Evolutionary conservation across 2,113 vertebrate genomes (phyloP).

Genomic region (Sinocyclocheilus anophthalmus): DNA sequence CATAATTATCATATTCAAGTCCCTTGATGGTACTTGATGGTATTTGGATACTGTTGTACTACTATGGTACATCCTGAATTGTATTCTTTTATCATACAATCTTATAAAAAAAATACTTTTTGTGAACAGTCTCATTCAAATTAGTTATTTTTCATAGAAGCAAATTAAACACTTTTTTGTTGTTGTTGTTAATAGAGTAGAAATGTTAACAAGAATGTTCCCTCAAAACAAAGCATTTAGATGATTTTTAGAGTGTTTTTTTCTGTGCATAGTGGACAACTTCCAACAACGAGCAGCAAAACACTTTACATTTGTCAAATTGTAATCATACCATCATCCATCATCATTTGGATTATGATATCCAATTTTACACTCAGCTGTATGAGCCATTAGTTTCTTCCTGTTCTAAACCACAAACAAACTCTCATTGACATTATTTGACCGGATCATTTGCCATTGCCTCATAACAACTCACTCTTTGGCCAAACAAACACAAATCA

Average conservation of each 20-base stretch:
- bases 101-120: neutral
- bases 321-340: conserved; percentile 2
- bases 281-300: conserved; percentile 13
- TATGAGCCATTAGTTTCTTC: neutral
- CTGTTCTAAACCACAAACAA: conserved; percentile 21
- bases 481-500: neutral
- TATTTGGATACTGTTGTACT: neutral
- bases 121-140: no score
- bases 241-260: neutral
- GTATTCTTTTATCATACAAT: neutral
- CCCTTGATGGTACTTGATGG: neutral
- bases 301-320: neutral
- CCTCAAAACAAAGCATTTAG: neutral
- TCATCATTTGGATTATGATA: neutral
- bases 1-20: neutral
- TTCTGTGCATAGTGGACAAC: neutral
- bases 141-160: neutral
- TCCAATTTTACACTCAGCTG: conserved; percentile 22
- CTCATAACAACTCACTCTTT: conserved; percentile 19
- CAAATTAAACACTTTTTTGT: neutral
- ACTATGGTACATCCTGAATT: neutral
- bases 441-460: conserved; percentile 1
- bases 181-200: neutral
- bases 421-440: conserved; percentile 31
- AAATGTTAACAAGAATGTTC: neutral